phyloP scores from a whole-genome alignment of 2,113 vertebrate genomes.

The Colistium nudipinnis region DNA sequence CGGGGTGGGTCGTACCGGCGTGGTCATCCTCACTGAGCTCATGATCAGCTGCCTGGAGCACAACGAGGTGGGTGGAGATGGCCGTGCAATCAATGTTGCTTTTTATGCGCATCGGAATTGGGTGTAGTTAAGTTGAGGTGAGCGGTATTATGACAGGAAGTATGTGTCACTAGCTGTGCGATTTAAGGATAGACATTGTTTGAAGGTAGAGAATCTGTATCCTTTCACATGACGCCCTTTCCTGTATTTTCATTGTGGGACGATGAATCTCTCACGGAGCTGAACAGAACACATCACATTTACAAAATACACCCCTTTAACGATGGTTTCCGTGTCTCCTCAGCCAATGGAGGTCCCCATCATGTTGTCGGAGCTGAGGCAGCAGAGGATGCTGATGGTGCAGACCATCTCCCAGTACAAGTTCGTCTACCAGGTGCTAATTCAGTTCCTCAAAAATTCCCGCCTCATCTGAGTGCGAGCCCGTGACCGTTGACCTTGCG shows the following conservation, averaged over 20 bases:
- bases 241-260: no score
- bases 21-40: constrained; percentile 92
- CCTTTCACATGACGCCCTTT: no score
- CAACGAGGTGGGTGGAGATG: constrained; percentile 84
- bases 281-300: no score
- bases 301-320: no score
- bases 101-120: no score
- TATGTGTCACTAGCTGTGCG: no score
- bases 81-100: not conserved
- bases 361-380: constrained; percentile 90
- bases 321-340: not conserved
- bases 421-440: constrained; percentile 95
- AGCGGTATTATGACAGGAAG: no score
- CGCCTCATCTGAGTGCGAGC: constrained; percentile 86
- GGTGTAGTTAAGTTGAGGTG: no score
- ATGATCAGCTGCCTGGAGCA: constrained; percentile 96
- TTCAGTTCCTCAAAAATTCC: constrained; percentile 94
- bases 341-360: constrained; percentile 91
- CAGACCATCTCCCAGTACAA: constrained; percentile 96
- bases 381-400: constrained; percentile 95
- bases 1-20: constrained; percentile 90
- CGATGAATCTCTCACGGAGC: no score
- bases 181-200: no score
- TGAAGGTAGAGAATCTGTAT: no score
- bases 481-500: not conserved